Percentiles rank a stretch among this genome's conserved stretches.
phyloP scores from a whole-genome alignment of 2,113 vertebrate species.

The Puma concolor region DNA sequence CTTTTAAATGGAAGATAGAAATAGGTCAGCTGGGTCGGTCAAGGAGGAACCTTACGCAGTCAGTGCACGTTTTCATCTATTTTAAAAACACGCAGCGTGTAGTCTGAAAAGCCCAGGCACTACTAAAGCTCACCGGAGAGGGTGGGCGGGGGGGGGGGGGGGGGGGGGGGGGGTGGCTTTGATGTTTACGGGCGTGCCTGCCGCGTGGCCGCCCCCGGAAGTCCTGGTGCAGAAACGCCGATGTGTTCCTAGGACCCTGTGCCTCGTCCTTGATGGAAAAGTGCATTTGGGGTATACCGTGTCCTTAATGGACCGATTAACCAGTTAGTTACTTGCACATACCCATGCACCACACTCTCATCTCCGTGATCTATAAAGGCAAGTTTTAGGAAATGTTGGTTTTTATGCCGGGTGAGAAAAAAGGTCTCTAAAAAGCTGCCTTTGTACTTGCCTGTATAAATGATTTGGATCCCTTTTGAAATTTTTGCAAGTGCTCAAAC shows the following conservation, averaged over 20 bases:
- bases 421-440: not conserved
- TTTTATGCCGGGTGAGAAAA: not conserved
- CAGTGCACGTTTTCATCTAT: not conserved
- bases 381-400: not conserved
- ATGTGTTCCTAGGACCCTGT: fast-evolving
- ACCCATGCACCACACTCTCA: not conserved
- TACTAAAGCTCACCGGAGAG: not conserved
- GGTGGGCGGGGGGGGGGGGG: not conserved
- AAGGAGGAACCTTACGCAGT: fast-evolving
- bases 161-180: not conserved
- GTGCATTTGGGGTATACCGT: fast-evolving
- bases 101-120: not conserved
- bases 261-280: fast-evolving
- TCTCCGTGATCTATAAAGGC: not conserved
- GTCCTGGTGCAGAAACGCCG: fast-evolving
- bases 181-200: not conserved
- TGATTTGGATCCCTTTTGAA: not conserved
- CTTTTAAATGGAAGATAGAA: not conserved
- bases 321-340: not conserved
- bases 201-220: not conserved
- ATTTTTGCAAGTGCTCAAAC: not conserved
- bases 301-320: fast-evolving
- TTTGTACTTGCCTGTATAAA: not conserved
- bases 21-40: not conserved
- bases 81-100: not conserved